These are phyloP conservation scores for Phengaris alcon DNA, from an alignment of 2,888 invertebrate species.

Conservation along the genomic window DNA sequence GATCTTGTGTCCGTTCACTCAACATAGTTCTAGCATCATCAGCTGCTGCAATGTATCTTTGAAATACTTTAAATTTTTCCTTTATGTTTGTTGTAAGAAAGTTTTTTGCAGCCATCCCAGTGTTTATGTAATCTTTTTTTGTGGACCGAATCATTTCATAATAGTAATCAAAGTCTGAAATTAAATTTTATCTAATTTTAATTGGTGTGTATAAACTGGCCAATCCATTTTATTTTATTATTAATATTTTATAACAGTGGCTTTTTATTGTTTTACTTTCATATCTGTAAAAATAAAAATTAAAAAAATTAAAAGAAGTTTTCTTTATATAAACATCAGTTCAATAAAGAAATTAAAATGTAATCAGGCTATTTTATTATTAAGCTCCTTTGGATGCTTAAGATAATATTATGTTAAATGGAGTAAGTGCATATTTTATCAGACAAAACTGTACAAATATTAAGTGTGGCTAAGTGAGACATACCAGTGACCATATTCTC, in stretches of 20 bases:
- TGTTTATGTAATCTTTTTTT: conserved; percentile 83
- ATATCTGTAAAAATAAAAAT: neutral
- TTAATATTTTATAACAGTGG: neutral
- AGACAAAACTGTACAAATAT: too few relatives aligned
- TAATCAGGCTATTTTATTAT: too few relatives aligned
- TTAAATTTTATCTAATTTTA: conserved; percentile 26
- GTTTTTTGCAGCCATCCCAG: conserved; percentile 84
- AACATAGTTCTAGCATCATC: conserved; percentile 79
- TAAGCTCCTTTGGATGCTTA: neutral
- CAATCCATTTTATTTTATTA: neutral
- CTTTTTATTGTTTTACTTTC: neutral
- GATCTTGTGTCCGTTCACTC: conserved; percentile 83
- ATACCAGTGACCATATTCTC: conserved; percentile 81
- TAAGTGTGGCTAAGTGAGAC: conserved; percentile 39
- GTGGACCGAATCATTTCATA: conserved; percentile 84
- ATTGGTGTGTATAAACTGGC: neutral
- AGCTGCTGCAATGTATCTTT: conserved; percentile 64
- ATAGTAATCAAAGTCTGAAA: conserved; percentile 84
- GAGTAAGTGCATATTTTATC: neutral
- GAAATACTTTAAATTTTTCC: conserved; percentile 69
- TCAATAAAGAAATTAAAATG: neutral
- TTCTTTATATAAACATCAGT: neutral
- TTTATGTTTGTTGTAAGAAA: conserved; percentile 85
- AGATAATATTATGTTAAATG: neutral
- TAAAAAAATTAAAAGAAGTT: neutral